A percentile compares a stretch with the other conserved stretches of the same genome.
Evolutionary conservation across 2,113 vertebrate genomes (phyloP).

Genomic region (Sceloporus tristichus): DNA sequence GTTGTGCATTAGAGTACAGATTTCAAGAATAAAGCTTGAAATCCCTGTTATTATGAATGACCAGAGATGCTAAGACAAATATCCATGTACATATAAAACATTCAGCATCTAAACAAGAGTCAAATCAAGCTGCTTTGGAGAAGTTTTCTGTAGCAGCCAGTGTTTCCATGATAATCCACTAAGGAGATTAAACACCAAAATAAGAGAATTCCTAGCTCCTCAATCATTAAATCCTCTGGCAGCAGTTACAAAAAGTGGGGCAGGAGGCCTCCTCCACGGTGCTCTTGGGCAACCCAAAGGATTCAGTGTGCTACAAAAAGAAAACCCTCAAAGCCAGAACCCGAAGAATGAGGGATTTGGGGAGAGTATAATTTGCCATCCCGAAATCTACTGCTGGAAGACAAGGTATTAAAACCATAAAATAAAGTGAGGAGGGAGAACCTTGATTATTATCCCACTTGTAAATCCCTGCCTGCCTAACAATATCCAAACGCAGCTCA

Average conservation of each 20-base stretch:
- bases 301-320: background rate
- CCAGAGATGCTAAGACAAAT: background rate
- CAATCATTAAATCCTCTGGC: background rate
- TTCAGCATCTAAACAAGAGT: background rate
- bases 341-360: background rate
- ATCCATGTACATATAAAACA: background rate
- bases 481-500: too few species aligned
- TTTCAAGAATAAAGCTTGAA: background rate
- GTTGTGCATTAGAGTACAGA: background rate
- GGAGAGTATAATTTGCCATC: background rate
- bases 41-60: background rate
- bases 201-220: conserved; percentile 1
- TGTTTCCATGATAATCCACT: conserved; percentile 7
- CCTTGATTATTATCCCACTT: background rate
- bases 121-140: background rate
- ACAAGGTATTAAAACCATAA: background rate
- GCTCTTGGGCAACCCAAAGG: background rate
- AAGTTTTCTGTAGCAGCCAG: conserved; percentile 2
- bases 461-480: background rate
- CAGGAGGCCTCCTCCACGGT: background rate
- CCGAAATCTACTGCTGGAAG: background rate
- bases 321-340: background rate
- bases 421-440: too few species aligned
- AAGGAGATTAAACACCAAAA: conserved; percentile 8
- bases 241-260: too few species aligned